Conservation (phyloP, 2,113 vertebrate genomes). For the Lophius piscatorius region DNA sequence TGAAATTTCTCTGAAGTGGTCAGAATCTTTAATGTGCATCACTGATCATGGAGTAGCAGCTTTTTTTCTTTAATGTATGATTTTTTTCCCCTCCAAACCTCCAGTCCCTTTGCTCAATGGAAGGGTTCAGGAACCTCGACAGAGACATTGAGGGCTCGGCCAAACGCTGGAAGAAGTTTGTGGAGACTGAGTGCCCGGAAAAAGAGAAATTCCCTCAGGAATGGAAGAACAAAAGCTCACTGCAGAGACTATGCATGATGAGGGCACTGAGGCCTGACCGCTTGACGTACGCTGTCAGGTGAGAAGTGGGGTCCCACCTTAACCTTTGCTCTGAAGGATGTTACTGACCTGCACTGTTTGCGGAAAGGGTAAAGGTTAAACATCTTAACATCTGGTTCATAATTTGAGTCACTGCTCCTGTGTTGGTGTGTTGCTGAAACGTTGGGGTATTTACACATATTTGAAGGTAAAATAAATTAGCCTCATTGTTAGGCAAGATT, state of each 20-base stretch:
- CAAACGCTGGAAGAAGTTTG: constrained; percentile 95
- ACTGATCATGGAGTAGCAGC: constrained; percentile 4
- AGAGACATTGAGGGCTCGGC: constrained; percentile 92
- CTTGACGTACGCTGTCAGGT: constrained; percentile 89
- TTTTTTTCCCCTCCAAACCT: constrained; percentile 1
- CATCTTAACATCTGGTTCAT: constrained; percentile 39
- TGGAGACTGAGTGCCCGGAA: constrained; percentile 92
- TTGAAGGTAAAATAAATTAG: constrained; percentile 3
- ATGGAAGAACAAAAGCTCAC: constrained; percentile 91
- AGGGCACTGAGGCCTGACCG: constrained; percentile 87
- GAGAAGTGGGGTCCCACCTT: constrained; percentile 10
- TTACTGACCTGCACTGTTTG: constrained; percentile 9
- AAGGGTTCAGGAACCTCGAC: constrained; percentile 91
- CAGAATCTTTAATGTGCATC: constrained; percentile 33
- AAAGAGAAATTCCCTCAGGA: constrained; percentile 95
- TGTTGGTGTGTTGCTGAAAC: constrained; percentile 2
- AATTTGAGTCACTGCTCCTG: constrained; percentile 2
- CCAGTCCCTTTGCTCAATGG: constrained; percentile 89
- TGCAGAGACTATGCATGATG: constrained; percentile 92
- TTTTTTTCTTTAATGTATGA: neutral
- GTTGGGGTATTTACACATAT: neutral
- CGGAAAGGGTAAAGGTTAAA: constrained; percentile 31
- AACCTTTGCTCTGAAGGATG: constrained; percentile 26
- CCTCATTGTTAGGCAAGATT: constrained; percentile 10
- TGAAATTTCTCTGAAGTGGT: constrained; percentile 38